Conservation (phyloP, 2,113 vertebrate genomes). For the Triplophysa dalaica region DNA sequence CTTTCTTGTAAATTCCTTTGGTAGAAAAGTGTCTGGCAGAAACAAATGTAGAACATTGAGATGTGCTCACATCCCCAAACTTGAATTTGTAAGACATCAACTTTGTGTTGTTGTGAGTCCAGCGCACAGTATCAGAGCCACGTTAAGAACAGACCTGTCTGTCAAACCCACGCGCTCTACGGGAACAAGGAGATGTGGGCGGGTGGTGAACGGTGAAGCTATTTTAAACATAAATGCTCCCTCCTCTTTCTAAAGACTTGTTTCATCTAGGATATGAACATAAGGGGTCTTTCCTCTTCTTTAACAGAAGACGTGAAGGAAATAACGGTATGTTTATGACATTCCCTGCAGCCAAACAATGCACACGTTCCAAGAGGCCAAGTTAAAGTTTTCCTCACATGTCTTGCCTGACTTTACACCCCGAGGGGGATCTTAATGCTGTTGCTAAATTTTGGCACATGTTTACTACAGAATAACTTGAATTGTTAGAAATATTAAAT, state of each 20-base stretch:
- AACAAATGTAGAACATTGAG: not conserved
- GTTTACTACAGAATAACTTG: no score
- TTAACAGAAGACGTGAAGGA: not conserved
- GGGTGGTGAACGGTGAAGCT: constrained; percentile 11
- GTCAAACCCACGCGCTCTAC: constrained; percentile 42
- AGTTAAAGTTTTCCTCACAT: not conserved
- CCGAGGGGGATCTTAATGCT: no score
- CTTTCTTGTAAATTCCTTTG: not conserved
- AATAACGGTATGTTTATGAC: not conserved
- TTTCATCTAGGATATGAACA: constrained; percentile 27
- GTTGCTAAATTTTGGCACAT: no score
- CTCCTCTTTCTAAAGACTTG: constrained; percentile 4
- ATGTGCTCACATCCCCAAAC: not conserved
- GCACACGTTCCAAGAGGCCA: not conserved
- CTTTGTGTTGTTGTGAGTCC: constrained; percentile 4
- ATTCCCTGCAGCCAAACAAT: not conserved
- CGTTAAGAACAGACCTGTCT: constrained; percentile 28
- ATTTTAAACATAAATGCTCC: constrained; percentile 26
- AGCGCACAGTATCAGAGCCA: not conserved
- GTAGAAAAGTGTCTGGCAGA: not conserved
- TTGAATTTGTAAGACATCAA: not conserved
- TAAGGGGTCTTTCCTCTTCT: constrained; percentile 4
- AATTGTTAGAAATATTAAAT: no score
- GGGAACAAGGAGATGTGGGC: constrained; percentile 24
- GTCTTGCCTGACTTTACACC: not conserved